These are phyloP conservation scores for Aquatica leii DNA, from an alignment of 2,888 invertebrate genomes.

Conservation along the genomic window DNA sequence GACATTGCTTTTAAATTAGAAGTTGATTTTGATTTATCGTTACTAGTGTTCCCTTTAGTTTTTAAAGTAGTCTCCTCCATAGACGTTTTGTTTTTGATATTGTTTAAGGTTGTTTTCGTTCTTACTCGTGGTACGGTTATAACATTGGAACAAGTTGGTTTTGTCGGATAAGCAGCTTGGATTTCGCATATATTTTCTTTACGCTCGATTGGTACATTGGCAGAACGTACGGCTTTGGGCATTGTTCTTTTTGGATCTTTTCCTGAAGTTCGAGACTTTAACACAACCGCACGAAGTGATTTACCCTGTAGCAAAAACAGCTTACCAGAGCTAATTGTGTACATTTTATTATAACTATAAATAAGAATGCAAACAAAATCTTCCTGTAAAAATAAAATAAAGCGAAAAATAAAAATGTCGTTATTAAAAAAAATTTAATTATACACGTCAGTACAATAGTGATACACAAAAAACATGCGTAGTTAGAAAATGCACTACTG, in stretches of 20 bases:
- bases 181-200: constrained; percentile 53
- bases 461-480: background rate
- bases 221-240: constrained; percentile 38
- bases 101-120: constrained; percentile 25
- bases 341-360: constrained; percentile 19
- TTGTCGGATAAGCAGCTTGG: constrained; percentile 35
- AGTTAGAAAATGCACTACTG: no score
- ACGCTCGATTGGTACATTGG: constrained; percentile 51
- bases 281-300: constrained; percentile 45
- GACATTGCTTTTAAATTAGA: constrained; percentile 28
- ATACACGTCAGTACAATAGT: background rate
- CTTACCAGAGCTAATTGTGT: constrained; percentile 50
- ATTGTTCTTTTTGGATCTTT: constrained; percentile 40
- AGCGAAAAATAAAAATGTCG: no score
- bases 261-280: constrained; percentile 48
- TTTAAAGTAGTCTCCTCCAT: constrained; percentile 19
- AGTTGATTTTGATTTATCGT: constrained; percentile 29
- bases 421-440: constrained; percentile 11
- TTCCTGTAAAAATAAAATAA: constrained; percentile 19
- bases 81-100: constrained; percentile 13
- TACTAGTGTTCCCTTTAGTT: constrained; percentile 16
- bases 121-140: constrained; percentile 24
- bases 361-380: background rate
- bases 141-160: constrained; percentile 50
- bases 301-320: constrained; percentile 57